phyloP scores from a whole-genome alignment of 2,113 vertebrate genomes.

The Rhabdomys dilectus region DNA sequence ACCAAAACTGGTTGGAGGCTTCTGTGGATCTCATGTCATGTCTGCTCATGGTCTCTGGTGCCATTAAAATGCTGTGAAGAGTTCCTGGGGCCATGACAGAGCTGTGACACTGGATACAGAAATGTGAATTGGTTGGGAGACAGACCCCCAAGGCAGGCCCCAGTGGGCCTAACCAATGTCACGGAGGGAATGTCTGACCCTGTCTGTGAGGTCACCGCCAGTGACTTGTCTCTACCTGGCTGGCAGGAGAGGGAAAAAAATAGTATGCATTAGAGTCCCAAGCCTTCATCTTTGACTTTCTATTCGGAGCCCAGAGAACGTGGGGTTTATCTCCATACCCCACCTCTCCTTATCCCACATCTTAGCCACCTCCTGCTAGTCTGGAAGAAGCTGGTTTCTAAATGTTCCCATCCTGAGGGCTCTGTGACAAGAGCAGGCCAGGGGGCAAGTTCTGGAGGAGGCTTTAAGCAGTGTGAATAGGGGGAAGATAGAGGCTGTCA shows the following conservation, averaged over 20 bases:
- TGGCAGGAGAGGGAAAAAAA: background rate
- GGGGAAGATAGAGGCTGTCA: rapidly evolving
- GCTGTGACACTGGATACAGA: background rate
- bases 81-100: background rate
- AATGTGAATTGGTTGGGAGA: no score
- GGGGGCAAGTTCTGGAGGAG: background rate
- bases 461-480: background rate
- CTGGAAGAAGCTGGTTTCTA: background rate
- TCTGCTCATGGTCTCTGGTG: background rate
- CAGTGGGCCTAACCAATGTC: background rate
- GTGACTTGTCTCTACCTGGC: background rate
- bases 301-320: background rate
- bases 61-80: background rate
- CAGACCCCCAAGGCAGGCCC: no score
- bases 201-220: background rate
- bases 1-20: background rate
- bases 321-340: rapidly evolving
- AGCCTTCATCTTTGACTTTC: background rate
- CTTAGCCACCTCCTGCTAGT: background rate
- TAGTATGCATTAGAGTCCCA: background rate
- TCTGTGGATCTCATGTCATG: background rate
- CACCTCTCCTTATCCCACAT: rapidly evolving
- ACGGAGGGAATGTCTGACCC: background rate
- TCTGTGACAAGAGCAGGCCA: background rate
- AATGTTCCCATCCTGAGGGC: background rate